Evolutionary conservation across 2,797 vertebrate genomes (phyloP), one percentile per base, ranked within the genome.

Genomic region (Lagocephalus sceleratus): DNA sequence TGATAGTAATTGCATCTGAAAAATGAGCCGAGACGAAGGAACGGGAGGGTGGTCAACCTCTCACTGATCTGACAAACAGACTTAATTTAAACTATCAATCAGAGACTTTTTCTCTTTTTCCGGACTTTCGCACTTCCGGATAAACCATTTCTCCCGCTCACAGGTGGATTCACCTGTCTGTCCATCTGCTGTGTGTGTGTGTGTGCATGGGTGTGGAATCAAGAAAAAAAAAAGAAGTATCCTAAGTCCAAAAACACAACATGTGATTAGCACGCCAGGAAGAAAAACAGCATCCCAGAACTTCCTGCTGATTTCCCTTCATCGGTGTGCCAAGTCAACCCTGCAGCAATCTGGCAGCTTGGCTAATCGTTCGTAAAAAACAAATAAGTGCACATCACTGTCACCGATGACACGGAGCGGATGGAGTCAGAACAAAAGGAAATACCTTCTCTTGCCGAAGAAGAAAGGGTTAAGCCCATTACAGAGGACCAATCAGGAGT

Each of bases 401-500:
- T 62, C 63, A 66, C 61, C 56, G 65, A 56, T 64, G 44, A 44
- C 39, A 41, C 63, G 50, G 75, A 69, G 60, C 66, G 59, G 60
- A 75, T 56, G 58, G 62, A 58, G 44, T 67, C 43, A 61, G 61
- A 85, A 81, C 75, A 82, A 86, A 78, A 87, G 74, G 76, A 85
- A 83, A 82, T 66, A 79, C 77, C 78, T 85, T 76, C 76, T 68
- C 58, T 68, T 15, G 17, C 58, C 50, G 65, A 77, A 51, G 65
- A 80, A 73, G 75, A 79, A 87, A 78, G 84, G 79, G 92, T 93
- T 91, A 94, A 95, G 90, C 90, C 88, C 87, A 92, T 91, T 92
- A 94, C 88, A 91, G 88, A 87, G 92, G 90, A 93, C 94, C 94
- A 97, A 98, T 97, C 94, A 94, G 92, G 92, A 93, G 83, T 89